Conservation (phyloP, 2,797 vertebrate species). For the Gobio occitaniae region DNA sequence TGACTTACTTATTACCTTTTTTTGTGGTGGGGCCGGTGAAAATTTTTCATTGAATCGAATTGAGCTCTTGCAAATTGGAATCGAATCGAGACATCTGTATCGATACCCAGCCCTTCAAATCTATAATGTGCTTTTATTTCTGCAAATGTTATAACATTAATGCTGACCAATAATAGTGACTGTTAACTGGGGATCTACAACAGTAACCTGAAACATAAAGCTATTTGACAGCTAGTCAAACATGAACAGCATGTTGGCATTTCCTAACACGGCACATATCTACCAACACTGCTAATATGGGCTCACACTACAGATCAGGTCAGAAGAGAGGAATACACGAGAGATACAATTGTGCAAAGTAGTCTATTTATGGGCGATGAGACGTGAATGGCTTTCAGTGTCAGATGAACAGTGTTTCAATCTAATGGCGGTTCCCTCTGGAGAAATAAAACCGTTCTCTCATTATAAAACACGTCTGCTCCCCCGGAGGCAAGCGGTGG, state of each 20-base stretch:
- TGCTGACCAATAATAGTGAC: background rate
- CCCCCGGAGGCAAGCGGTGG: background rate
- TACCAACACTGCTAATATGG: background rate
- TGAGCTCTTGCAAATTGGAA: background rate
- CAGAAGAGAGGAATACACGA: slow-evolving; percentile 4
- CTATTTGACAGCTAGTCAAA: background rate
- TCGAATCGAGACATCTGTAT: background rate
- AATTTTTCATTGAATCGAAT: background rate
- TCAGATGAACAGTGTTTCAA: slow-evolving; percentile 18
- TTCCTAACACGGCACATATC: background rate
- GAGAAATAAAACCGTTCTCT: slow-evolving; percentile 16
- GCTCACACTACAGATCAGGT: slow-evolving; percentile 7
- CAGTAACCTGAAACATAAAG: background rate
- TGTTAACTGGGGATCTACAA: background rate
- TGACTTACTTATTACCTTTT: too few species aligned
- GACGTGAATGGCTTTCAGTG: slow-evolving; percentile 31
- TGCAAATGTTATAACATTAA: background rate
- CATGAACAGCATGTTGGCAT: background rate
- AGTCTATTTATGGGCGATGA: slow-evolving; percentile 21
- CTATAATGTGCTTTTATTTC: background rate
- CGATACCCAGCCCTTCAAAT: background rate
- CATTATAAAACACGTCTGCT: slow-evolving; percentile 6
- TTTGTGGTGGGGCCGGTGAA: background rate
- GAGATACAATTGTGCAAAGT: slow-evolving; percentile 32
- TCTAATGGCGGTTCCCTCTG: slow-evolving; percentile 9